Percentiles rank a stretch among this genome's conserved stretches.
Evolutionary conservation across 2,113 vertebrate genomes (phyloP).

Genomic region (Ibidorhyncha struthersii): DNA sequence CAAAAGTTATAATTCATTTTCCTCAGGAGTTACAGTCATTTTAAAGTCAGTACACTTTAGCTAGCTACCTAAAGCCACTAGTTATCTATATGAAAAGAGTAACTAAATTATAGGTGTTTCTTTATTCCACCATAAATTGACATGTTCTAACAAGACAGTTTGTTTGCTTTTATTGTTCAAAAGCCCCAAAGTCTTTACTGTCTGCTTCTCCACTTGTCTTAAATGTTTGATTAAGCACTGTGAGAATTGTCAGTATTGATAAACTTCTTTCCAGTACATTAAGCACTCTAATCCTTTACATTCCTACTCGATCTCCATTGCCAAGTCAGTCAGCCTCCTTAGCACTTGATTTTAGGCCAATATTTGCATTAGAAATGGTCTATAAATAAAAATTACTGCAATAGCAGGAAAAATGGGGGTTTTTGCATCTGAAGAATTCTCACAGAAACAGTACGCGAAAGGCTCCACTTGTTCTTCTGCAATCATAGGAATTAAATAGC

Average conservation of each 20-base stretch:
- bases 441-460: background rate
- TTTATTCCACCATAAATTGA: conserved; percentile 67
- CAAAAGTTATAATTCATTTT: background rate
- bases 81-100: conserved; percentile 19
- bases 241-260: conserved; percentile 79
- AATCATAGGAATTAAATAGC: background rate
- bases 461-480: background rate
- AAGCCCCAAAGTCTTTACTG: conserved; percentile 41
- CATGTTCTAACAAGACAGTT: conserved; percentile 71
- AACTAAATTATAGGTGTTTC: conserved; percentile 33
- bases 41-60: background rate
- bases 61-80: background rate
- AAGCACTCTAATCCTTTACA: conserved; percentile 73
- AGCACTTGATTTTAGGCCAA: conserved; percentile 39
- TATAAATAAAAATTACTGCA: conserved; percentile 31
- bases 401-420: background rate
- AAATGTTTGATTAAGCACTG: conserved; percentile 79
- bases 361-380: conserved; percentile 37
- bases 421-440: background rate
- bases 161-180: conserved; percentile 74
- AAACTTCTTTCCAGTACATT: conserved; percentile 77
- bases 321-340: conserved; percentile 31
- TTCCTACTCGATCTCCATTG: conserved; percentile 63
- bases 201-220: conserved; percentile 70
- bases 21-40: background rate